Conservation (phyloP, 1,140 invertebrate species). For the Maconellicoccus hirsutus region DNA sequence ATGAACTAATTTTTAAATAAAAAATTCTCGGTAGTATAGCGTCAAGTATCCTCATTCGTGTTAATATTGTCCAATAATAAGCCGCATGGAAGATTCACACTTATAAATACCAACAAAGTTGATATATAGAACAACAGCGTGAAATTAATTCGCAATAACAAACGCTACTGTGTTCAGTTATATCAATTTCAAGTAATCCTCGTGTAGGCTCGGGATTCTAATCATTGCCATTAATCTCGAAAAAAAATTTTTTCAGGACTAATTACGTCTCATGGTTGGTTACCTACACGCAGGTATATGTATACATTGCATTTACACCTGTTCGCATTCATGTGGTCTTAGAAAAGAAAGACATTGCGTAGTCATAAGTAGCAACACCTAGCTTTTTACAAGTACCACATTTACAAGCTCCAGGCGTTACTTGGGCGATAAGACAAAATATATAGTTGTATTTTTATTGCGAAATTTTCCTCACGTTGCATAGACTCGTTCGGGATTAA, state of each 20-base stretch:
- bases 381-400: background rate
- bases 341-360: slow-evolving; percentile 19
- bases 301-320: background rate
- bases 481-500: too few relatives aligned
- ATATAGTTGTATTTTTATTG: background rate
- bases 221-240: background rate
- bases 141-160: background rate
- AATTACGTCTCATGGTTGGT: slow-evolving; percentile 11
- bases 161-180: background rate
- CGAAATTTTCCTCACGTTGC: too few relatives aligned
- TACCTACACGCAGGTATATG: background rate
- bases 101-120: too few relatives aligned
- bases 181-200: background rate
- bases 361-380: slow-evolving; percentile 21
- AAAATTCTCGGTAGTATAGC: too few relatives aligned
- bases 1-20: too few relatives aligned
- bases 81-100: too few relatives aligned
- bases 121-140: background rate
- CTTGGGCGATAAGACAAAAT: background rate
- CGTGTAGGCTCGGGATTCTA: background rate
- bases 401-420: background rate
- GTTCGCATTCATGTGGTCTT: slow-evolving; percentile 12
- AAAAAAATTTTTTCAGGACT: background rate
- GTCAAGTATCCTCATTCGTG: too few relatives aligned
- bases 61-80: too few relatives aligned